Evolutionary conservation across 2,888 invertebrate species (phyloP).

Genomic region (Prosopocoilus inquinatus): DNA sequence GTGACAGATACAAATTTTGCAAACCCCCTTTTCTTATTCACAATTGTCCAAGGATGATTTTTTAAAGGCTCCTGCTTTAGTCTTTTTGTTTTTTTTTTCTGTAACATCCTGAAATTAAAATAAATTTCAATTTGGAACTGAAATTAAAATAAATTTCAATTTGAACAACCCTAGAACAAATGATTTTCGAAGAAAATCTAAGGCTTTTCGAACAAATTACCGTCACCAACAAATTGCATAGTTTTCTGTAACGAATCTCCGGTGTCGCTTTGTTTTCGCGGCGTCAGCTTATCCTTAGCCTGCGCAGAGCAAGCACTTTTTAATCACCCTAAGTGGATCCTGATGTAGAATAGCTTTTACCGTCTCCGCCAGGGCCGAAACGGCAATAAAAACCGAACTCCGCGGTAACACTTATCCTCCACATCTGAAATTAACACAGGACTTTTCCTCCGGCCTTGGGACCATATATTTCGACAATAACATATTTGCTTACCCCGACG

Average conservation of each 20-base stretch:
- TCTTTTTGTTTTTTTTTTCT: too few species aligned
- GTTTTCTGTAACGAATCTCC: background rate
- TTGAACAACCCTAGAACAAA: too few species aligned
- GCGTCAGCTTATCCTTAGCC: slow-evolving; percentile 21
- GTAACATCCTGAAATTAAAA: too few species aligned
- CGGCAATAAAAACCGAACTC: slow-evolving; percentile 16
- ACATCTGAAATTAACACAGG: background rate
- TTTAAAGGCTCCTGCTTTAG: too few species aligned
- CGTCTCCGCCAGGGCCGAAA: slow-evolving; percentile 19
- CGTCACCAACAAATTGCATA: too few species aligned
- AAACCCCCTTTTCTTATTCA: too few species aligned
- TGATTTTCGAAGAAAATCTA: too few species aligned
- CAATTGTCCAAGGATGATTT: too few species aligned
- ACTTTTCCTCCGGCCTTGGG: slow-evolving; percentile 1
- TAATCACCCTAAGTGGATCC: slow-evolving; percentile 38
- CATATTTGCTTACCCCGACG: slow-evolving; percentile 4
- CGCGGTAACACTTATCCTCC: slow-evolving; percentile 1
- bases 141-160: too few species aligned
- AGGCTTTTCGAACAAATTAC: too few species aligned
- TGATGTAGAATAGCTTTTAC: slow-evolving; percentile 39
- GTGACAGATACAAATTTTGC: too few species aligned
- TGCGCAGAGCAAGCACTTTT: slow-evolving; percentile 32
- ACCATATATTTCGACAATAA: slow-evolving; percentile 4
- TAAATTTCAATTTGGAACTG: too few species aligned
- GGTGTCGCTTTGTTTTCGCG: slow-evolving; percentile 12